phyloP scores from a whole-genome alignment of 2,888 invertebrate genomes.

The Lissonota sp. region DNA sequence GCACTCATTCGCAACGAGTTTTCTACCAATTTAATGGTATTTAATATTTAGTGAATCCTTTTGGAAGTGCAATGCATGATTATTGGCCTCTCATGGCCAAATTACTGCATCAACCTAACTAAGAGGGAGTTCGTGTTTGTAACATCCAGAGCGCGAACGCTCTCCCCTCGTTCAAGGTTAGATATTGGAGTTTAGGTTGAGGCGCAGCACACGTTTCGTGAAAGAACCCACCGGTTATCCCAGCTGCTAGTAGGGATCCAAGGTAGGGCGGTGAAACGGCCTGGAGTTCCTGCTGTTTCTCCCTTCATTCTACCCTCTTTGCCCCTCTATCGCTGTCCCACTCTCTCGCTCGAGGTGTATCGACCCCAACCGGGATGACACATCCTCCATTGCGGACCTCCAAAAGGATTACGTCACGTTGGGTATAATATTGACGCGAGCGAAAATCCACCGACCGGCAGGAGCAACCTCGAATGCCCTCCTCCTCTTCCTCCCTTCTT shows the following conservation, averaged over 20 bases:
- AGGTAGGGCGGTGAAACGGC: constrained; percentile 21
- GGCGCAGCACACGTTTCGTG: constrained; percentile 34
- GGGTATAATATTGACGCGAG: constrained; percentile 78
- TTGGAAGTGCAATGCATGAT: too few relatives aligned
- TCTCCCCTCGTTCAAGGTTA: too few relatives aligned
- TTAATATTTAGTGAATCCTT: too few relatives aligned
- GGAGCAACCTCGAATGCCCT: constrained; percentile 52
- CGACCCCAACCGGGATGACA: constrained; percentile 81
- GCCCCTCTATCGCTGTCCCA: constrained; percentile 36
- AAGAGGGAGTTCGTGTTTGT: too few relatives aligned
- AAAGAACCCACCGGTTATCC: constrained; percentile 26
- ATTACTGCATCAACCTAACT: too few relatives aligned
- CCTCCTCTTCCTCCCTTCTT: constrained; percentile 24
- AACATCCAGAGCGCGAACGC: not conserved
- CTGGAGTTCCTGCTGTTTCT: constrained; percentile 35
- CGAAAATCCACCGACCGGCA: constrained; percentile 57
- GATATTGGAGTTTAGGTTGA: not conserved
- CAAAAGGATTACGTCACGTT: constrained; percentile 81
- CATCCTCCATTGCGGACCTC: constrained; percentile 81
- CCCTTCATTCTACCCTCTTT: constrained; percentile 43
- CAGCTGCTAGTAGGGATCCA: constrained; percentile 30
- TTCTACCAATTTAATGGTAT: too few relatives aligned
- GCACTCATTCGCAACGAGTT: too few relatives aligned
- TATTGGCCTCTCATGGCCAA: too few relatives aligned
- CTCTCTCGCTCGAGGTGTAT: constrained; percentile 68